These are phyloP conservation scores for Pemphigus obesinymphae DNA, from an alignment of 1,140 invertebrate species.

Conservation along the genomic window DNA sequence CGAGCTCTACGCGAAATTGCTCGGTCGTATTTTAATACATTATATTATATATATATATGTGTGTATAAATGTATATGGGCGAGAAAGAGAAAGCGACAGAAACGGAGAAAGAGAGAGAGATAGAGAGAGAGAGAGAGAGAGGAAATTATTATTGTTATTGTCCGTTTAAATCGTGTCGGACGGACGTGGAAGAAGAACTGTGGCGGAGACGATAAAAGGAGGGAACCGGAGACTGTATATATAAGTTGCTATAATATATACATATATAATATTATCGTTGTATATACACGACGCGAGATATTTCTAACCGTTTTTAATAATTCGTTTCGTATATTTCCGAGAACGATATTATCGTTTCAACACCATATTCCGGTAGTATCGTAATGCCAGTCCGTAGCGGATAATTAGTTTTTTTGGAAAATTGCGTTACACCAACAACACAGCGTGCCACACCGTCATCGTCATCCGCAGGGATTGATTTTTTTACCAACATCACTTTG, in stretches of 20 bases:
- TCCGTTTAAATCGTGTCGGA: slow-evolving; percentile 9
- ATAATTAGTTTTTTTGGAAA: no score
- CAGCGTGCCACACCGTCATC: no score
- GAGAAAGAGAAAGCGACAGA: background rate
- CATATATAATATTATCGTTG: no score
- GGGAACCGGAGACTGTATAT: no score
- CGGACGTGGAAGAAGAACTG: background rate
- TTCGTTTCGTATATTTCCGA: background rate
- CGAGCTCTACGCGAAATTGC: background rate
- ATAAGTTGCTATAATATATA: background rate
- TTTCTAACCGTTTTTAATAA: background rate
- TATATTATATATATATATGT: background rate
- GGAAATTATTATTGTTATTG: slow-evolving; percentile 6
- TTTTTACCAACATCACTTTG: no score
- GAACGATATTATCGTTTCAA: background rate
- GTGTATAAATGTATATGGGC: background rate
- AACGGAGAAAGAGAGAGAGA: no score
- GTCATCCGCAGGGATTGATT: no score
- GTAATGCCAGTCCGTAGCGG: no score
- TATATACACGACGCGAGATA: background rate
- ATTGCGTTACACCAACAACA: no score
- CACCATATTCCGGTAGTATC: no score
- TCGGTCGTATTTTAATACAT: background rate
- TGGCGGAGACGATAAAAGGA: background rate
- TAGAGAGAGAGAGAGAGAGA: background rate